Evolutionary conservation across 23 tunicate genomes (phyloP), one percentile per base, ranked within the genome.

Genomic region (Pegea sp.): DNA sequence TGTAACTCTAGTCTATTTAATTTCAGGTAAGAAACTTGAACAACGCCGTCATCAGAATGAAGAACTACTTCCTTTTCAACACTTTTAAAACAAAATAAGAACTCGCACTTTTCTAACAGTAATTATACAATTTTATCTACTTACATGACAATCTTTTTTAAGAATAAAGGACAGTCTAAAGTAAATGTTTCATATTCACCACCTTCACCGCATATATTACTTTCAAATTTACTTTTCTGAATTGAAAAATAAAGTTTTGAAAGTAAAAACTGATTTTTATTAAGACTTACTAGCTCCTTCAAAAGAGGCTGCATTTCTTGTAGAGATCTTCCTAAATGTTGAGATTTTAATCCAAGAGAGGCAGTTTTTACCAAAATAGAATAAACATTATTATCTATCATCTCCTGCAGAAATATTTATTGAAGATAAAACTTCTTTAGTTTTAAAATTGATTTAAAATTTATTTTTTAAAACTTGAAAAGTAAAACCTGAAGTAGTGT

Each of bases 141-240:
- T 53, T 27, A 69, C 86, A 91, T 31, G 0, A 68, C 74, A 33
- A 91, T 78, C 8, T 54, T 42, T 53, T 91, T 64, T 42, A 64
- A 72, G 59, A 78, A 91, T 48, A 91, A 54, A 0, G 99, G 99
- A 64, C 99, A 91, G 42, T 91, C 99, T 3, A 78, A 48, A 8
- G 81, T 75, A 57, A 79, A 91, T 2, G 93, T 67, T 68, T 91
- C 99, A 69, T 84, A 91, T 49, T 91, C 99, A 19, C 99, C 99
- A 49, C 99, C 99, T 64, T 71, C 90, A 0, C 88, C 95, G 63
- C 95, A 84, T 7, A 84, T 44, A 64, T 84, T 77, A 52, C 84
- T 60, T 23, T 84, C 95, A 58, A 73, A 84, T 51, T 73, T 68
- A 11, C 31, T 19, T 26, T 71, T 66, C 79, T 70, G 58, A 3